Evolutionary conservation across 2,888 invertebrate genomes (phyloP).

Genomic region (Sphinx pinastri): DNA sequence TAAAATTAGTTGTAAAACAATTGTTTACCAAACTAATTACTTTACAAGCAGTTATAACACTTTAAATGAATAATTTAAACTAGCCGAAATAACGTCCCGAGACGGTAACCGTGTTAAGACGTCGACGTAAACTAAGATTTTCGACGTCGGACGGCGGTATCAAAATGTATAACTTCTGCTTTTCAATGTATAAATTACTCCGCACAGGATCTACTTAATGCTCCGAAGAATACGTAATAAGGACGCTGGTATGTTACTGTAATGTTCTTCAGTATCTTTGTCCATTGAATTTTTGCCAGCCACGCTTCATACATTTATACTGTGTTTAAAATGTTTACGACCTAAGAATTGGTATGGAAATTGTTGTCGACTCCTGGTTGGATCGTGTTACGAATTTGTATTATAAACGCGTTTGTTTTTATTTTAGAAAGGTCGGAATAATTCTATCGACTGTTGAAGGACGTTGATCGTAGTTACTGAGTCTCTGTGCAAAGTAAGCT

Average conservation of each 20-base stretch:
- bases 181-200: conserved; percentile 43
- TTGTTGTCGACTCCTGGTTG: not conserved
- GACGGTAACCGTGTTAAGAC: not conserved
- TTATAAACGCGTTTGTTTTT: no score
- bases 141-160: conserved; percentile 29
- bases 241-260: not conserved
- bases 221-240: conserved; percentile 7
- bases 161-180: conserved; percentile 40
- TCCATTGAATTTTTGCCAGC: not conserved
- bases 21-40: not conserved
- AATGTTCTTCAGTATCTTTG: not conserved
- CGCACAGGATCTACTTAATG: conserved; percentile 1
- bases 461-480: no score
- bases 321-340: not conserved
- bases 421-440: no score
- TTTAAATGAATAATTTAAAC: not conserved
- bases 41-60: not conserved
- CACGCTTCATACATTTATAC: not conserved
- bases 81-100: not conserved
- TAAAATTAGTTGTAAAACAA: no score
- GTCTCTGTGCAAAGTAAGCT: no score
- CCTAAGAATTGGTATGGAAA: not conserved
- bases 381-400: no score
- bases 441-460: no score
- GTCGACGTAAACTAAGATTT: conserved; percentile 3